Evolutionary conservation across 2,888 invertebrate species (phyloP).

Genomic region (Busseola fusca): DNA sequence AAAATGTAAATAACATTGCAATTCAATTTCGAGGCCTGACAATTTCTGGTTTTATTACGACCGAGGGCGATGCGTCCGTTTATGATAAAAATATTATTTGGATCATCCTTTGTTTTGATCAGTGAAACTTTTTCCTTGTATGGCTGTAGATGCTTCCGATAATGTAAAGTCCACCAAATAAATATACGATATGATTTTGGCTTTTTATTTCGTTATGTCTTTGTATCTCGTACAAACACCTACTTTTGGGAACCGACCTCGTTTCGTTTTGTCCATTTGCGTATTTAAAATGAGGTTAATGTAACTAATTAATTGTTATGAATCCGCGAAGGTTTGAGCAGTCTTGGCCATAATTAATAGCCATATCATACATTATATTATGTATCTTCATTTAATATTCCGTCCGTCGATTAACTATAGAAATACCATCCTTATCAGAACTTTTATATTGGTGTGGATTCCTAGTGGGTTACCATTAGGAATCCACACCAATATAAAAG

Average conservation of each 20-base stretch:
- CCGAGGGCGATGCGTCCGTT: constrained; percentile 57
- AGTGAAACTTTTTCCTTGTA: constrained; percentile 37
- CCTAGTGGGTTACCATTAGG: too few species aligned
- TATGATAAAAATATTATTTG: constrained; percentile 39
- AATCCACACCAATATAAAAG: constrained; percentile 1
- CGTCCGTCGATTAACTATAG: background rate
- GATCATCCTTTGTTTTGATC: constrained; percentile 17
- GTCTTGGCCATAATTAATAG: too few species aligned
- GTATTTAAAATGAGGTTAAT: constrained; percentile 17
- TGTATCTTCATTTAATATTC: background rate
- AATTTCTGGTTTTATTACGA: constrained; percentile 66
- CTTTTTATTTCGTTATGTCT: constrained; percentile 30
- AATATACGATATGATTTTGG: constrained; percentile 27
- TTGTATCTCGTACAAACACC: constrained; percentile 19
- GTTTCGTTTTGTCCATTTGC: constrained; percentile 20
- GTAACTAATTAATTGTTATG: constrained; percentile 21
- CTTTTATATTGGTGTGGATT: too few species aligned
- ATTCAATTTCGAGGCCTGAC: constrained; percentile 66
- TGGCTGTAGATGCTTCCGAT: constrained; percentile 23
- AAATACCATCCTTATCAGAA: background rate
- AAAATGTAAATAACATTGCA: constrained; percentile 70
- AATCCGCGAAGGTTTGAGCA: constrained; percentile 9
- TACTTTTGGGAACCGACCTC: constrained; percentile 13
- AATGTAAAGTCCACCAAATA: constrained; percentile 32
- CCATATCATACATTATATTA: background rate